Evolutionary conservation across 2,797 vertebrate species (phyloP), one percentile per base, ranked within the genome.

Genomic region (Sebastolobus alascanus): DNA sequence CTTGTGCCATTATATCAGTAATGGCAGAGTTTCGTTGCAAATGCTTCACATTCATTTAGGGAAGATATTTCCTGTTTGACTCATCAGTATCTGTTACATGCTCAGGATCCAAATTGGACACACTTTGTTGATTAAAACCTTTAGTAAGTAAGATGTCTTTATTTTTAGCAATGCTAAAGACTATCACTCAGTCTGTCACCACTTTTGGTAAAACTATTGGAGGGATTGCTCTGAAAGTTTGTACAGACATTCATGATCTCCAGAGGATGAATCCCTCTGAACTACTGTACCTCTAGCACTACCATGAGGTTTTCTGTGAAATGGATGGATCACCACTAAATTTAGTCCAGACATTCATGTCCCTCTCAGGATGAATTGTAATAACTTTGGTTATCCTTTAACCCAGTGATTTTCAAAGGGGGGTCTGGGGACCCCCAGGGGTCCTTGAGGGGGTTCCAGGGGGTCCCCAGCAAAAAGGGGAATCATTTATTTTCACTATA

Each of bases 1-100:
- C 56, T 61, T 0, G 29, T 4, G 11, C 75, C 80, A 52, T 89
- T 90, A 75, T 85, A n/a, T 80, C 16, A 79, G 78, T 69, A 77
- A 79, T n/a, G 16, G 55, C 85, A 50, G 52, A 72, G 11, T 68
- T 59, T 18, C 18, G 9, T 27, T 54, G 40, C 1, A 77, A 68
- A 79, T 59, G 33, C 35, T 52, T 16, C 52, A 55, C 52, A 10
- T 77, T 58, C 67, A 63, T 73, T 70, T 33, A 40, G 68, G 20
- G 27, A 40, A 63, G 64, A 58, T n/a, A 11, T 52, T 84, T 82
- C 76, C 81, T 73, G 61, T 73, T 37, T 29, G 27, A 46, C 18
- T 16, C 0, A 56, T 73, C n/a, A 3, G 25, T 29, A 11, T 63
- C 72, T 22, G 22, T 54, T 60, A 72, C 61, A 25, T 27, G 20